Base-by-base conservation (phyloP, 1,140 invertebrate species). In the Artemia franciscana region DNA sequence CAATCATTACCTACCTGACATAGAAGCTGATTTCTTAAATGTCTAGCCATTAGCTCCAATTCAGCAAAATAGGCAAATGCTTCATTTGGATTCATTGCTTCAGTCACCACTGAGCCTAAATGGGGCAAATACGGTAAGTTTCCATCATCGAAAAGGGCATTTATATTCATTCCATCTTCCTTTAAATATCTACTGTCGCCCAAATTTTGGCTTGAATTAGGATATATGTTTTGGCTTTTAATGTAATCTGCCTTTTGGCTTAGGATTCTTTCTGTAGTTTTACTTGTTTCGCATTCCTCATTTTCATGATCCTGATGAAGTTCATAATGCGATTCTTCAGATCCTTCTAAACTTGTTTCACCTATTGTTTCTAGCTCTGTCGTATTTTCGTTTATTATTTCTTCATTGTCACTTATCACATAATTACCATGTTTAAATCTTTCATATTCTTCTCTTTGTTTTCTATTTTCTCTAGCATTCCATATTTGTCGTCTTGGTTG, bases 31-130 rank as follows among this genome's bases (percentile, higher is more conserved):
- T 60, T 60, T 27, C 64, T 26, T 62, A 60, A 63, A 23, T 65
- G 64, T 24, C 64, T 63, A 9, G 64, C 64, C 26, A 65, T 24
- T 15, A 65, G 63, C 59, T 65, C 64, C 64, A 65, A 39, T 60
- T 65, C 64, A 18, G 64, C 61, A 24, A 65, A 57, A 26, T 65
- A 65, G n/a, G 64, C 64, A 25, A 65, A 28, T 0, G 64, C 62
- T 60, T 63, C 26, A 25, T 25, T 64, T n/a, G 57, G 24, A 26
- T 65, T 60, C 62, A 65, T 57, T 12, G 58, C 25, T 21, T 56
- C 64, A 24, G 26, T 51, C 57, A 18, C 12, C 39, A 12, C 39
- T 18, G 39, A 2, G 12, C 39, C 39, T 51, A 51, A 18, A 12
- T 18, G 12, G 12, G 12, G 12, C 12, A 51, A 51, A 51, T 51